Evolutionary conservation across 2,113 vertebrate genomes (phyloP), one percentile per base, ranked within the genome.

Genomic region (Coturnix japonica): DNA sequence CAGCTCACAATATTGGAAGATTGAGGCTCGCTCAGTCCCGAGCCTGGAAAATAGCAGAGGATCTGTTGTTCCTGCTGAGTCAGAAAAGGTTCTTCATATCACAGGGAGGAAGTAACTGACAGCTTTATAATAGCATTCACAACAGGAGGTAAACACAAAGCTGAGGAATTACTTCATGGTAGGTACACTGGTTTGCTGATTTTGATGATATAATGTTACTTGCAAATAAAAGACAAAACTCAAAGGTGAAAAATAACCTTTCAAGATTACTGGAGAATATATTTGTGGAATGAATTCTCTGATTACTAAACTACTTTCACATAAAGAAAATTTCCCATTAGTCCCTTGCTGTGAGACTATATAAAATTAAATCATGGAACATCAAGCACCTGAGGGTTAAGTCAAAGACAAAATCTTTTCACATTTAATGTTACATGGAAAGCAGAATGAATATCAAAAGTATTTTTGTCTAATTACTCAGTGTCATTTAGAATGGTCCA

Each of bases 101-200:
- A 76, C 31, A 79, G 85, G 54, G 89, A 76, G 26, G 66, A 16
- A 94, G 66, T 11, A 78, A 78, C 65, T 81, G 80, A 81, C 83
- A 90, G 57, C 18, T 73, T 82, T 83, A 56, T 70, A 92, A 91
- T 53, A 57, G 49, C 66, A 65, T 82, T 94, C 84, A 69, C 81
- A 33, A 23, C 49, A 92, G 93, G 87, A 79, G 47, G 77, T 35
- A 81, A 89, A 72, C 61, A 75, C 57, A 84, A 86, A 78, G 30
- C n/a, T 74, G 37, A 88, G 53, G 33, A 72, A 18, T 86, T 79
- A 53, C 65, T 84, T 81, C 53, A 63, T 2, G 3, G 44, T 72
- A 72, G 20, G 35, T 75, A 41, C 9, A 25, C 30, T 26, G 64
- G 22, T 65, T 74, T 69, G 23, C 15, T 72, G 63, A 65, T 92